A percentile compares a stretch with the other conserved stretches of the same genome.
Conservation (phyloP, 1,140 invertebrate species). For the Rhopalosiphum padi region DNA sequence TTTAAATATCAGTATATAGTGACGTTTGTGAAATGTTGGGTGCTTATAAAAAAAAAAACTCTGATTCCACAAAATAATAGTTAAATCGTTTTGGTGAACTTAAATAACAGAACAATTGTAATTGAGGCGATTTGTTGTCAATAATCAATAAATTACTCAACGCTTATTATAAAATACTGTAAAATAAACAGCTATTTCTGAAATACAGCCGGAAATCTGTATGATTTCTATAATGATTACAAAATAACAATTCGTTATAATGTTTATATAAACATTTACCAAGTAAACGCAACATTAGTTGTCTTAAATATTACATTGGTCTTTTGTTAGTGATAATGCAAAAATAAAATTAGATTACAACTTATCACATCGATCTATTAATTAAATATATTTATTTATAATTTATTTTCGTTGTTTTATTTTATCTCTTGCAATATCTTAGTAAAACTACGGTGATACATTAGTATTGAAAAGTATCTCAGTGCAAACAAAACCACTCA, state of each 20-base stretch:
- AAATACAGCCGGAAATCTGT: neutral
- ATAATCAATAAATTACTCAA: neutral
- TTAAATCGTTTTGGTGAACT: neutral
- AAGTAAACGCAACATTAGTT: neutral
- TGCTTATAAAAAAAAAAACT: neutral
- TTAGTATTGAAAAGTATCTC: neutral
- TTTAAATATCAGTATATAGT: too few relatives aligned
- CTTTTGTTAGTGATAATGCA: neutral
- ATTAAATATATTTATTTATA: neutral
- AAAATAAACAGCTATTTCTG: neutral
- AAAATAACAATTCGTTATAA: neutral
- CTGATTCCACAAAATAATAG: neutral
- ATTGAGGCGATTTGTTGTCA: neutral
- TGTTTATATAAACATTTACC: neutral
- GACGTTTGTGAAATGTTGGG: too few relatives aligned
- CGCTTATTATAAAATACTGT: neutral
- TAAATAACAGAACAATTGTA: neutral
- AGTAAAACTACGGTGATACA: neutral
- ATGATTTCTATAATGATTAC: neutral
- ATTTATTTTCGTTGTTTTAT: neutral
- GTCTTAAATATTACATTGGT: neutral
- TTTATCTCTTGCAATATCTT: neutral
- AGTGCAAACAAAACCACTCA: neutral
- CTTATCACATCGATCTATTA: neutral
- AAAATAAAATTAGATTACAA: constrained; percentile 6